phyloP scores from a whole-genome alignment of 2,888 invertebrate genomes.

The Protodeltote pygarga region DNA sequence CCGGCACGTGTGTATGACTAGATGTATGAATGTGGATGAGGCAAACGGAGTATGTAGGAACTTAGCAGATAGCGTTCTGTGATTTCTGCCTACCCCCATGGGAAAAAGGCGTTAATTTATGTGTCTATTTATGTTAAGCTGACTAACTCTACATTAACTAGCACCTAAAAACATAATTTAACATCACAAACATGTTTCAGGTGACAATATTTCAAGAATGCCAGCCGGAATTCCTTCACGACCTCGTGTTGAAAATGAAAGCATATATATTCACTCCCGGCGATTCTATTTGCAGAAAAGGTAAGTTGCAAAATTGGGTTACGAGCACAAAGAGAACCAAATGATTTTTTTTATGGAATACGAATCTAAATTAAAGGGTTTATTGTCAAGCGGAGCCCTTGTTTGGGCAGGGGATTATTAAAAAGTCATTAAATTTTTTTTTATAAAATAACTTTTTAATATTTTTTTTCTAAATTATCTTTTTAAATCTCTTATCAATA shows the following conservation, averaged over 20 bases:
- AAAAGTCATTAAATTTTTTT: conserved; percentile 1
- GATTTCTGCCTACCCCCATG: too few relatives aligned
- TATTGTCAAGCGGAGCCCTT: not conserved
- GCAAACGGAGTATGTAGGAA: too few relatives aligned
- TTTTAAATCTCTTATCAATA: too few relatives aligned
- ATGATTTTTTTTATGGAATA: conserved; percentile 15
- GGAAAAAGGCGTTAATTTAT: too few relatives aligned
- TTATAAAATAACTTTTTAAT: too few relatives aligned
- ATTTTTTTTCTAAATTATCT: too few relatives aligned
- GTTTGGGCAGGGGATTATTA: not conserved
- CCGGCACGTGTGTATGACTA: too few relatives aligned
- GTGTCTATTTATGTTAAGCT: too few relatives aligned
- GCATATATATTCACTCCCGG: conserved; percentile 99
- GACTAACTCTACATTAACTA: not conserved
- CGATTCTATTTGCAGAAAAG: conserved; percentile 98
- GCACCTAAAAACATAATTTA: conserved; percentile 1
- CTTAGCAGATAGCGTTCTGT: too few relatives aligned
- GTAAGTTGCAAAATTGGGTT: conserved; percentile 65
- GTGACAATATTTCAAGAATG: conserved; percentile 99
- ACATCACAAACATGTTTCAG: conserved; percentile 87
- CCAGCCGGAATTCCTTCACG: conserved; percentile 98
- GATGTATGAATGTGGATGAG: too few relatives aligned
- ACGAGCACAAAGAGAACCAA: conserved; percentile 7
- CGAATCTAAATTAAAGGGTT: conserved; percentile 11
- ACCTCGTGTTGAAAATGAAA: conserved; percentile 98